Evolutionary conservation across 2,113 vertebrate species (phyloP).

Genomic region (Leptosomus discolor): DNA sequence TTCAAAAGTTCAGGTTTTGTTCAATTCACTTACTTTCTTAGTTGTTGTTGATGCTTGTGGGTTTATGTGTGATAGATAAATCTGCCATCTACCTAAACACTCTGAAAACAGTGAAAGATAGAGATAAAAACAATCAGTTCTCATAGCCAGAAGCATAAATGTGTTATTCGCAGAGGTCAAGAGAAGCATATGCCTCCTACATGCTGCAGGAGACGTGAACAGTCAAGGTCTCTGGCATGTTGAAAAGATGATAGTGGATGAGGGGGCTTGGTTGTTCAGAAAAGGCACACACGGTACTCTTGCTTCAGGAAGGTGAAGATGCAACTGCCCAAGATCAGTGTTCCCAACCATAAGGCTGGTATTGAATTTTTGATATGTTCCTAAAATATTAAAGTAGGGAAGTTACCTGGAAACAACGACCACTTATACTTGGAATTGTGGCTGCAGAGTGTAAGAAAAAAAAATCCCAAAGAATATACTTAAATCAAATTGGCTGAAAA

Average conservation of each 20-base stretch:
- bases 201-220: background rate
- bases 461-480: background rate
- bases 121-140: background rate
- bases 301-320: background rate
- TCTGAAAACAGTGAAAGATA: background rate
- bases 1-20: background rate
- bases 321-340: rapidly evolving
- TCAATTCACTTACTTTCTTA: background rate
- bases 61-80: background rate
- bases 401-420: background rate
- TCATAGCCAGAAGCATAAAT: background rate
- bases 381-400: background rate
- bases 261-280: background rate
- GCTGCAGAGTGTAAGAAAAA: background rate
- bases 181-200: background rate
- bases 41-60: background rate
- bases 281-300: background rate
- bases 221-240: background rate
- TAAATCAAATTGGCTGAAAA: background rate
- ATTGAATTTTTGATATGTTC: background rate
- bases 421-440: background rate
- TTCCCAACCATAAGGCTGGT: background rate
- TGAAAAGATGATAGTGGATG: background rate
- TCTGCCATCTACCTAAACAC: background rate
- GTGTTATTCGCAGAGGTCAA: background rate